Conservation (phyloP, 2,888 invertebrate species). For the Malachius bipustulatus region DNA sequence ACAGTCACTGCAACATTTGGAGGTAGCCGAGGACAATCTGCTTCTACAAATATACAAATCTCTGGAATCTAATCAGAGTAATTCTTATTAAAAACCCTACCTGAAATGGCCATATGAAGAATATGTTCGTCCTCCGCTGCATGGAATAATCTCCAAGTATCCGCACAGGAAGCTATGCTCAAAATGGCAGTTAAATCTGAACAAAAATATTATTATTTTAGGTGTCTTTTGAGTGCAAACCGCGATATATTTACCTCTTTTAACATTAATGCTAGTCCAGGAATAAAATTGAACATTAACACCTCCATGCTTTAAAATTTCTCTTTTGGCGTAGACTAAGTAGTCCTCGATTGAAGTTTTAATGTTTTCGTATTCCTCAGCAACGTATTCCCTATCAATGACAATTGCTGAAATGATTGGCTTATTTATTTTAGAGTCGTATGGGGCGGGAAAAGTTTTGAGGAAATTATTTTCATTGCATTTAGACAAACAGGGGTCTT, state of each 20-base stretch:
- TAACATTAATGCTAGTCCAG: conserved; percentile 56
- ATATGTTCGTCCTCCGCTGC: conserved; percentile 51
- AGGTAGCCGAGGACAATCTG: conserved; percentile 68
- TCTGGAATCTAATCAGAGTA: too few relatives aligned
- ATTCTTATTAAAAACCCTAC: conserved; percentile 25
- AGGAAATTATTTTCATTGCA: too few relatives aligned
- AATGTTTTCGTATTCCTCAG: conserved; percentile 47
- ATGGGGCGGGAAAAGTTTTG: too few relatives aligned
- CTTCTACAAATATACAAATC: conserved; percentile 39
- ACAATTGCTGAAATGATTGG: conserved; percentile 47
- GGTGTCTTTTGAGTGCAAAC: conserved; percentile 5
- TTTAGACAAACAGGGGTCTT: too few relatives aligned
- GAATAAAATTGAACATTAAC: conserved; percentile 55
- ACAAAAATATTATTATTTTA: not conserved
- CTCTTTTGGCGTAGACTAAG: conserved; percentile 40
- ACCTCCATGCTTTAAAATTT: conserved; percentile 56
- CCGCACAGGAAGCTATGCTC: conserved; percentile 60
- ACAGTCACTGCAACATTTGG: conserved; percentile 54
- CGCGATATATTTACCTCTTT: conserved; percentile 44
- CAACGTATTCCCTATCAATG: conserved; percentile 55
- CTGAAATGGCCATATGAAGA: conserved; percentile 60
- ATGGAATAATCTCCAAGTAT: conserved; percentile 61
- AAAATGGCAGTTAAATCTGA: conserved; percentile 58
- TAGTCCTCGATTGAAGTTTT: conserved; percentile 50
- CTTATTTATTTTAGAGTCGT: too few relatives aligned